These are phyloP conservation scores for Papilio gigon DNA, from an alignment of 2,888 invertebrate species.

Conservation along the genomic window DNA sequence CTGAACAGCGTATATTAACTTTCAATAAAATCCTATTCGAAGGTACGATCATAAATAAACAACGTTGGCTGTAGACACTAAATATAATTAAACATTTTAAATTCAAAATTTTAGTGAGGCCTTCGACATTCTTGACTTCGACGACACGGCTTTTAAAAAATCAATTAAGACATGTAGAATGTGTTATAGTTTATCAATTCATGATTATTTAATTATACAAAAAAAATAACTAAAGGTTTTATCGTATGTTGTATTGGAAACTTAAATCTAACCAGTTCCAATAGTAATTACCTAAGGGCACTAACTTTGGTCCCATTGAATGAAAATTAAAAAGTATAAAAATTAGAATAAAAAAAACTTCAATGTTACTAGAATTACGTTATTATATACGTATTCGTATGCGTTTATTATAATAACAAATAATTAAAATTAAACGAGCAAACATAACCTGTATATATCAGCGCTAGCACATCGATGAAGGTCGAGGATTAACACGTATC, in stretches of 20 bases:
- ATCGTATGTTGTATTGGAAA: background rate
- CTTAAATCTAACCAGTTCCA: background rate
- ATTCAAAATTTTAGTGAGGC: constrained; percentile 6
- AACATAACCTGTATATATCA: too few relatives aligned
- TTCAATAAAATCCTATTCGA: background rate
- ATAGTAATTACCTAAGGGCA: background rate
- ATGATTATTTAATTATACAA: constrained; percentile 6
- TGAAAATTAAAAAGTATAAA: background rate
- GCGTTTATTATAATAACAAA: too few relatives aligned
- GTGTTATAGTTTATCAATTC: constrained; percentile 11
- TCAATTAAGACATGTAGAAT: background rate
- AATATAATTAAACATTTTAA: background rate
- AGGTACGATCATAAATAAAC: background rate
- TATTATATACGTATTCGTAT: too few relatives aligned
- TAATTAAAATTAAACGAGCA: too few relatives aligned
- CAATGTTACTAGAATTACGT: too few relatives aligned
- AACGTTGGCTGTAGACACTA: background rate
- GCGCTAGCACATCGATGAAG: too few relatives aligned
- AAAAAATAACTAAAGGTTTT: constrained; percentile 5
- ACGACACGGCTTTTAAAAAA: background rate
- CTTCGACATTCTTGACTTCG: constrained; percentile 13
- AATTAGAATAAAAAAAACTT: background rate
- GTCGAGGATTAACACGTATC: background rate
- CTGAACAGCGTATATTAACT: background rate
- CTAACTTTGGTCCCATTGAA: background rate